Conservation (phyloP, 1,140 invertebrate species). For the Trichogramma pretiosum region DNA sequence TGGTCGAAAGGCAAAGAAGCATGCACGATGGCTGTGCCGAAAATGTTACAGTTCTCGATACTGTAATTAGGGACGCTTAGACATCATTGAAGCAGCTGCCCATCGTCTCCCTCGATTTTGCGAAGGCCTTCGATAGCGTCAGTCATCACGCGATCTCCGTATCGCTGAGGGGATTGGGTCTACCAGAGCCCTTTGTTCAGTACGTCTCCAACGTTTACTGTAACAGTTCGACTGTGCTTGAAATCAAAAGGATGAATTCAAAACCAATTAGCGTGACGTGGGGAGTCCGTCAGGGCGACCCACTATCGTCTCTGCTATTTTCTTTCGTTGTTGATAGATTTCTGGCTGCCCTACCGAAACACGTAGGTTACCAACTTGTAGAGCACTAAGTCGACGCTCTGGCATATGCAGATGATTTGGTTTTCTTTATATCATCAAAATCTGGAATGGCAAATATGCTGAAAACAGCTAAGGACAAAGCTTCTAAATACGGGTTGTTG, state of each 20-base stretch:
- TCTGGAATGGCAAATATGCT: constrained; percentile 16
- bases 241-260: neutral
- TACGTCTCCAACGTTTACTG: constrained; percentile 5
- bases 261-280: constrained; percentile 2
- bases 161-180: neutral
- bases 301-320: constrained; percentile 42
- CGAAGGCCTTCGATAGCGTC: constrained; percentile 16
- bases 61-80: constrained; percentile 4
- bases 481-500: constrained; percentile 20
- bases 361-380: constrained; percentile 23
- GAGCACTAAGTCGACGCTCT: neutral
- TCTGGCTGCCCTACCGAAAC: constrained; percentile 11
- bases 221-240: constrained; percentile 7
- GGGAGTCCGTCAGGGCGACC: constrained; percentile 48
- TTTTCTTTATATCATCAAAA: constrained; percentile 27
- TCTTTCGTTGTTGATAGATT: constrained; percentile 39
- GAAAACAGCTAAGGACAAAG: neutral
- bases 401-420: constrained; percentile 29
- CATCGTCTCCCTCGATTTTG: constrained; percentile 17
- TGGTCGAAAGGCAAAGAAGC: constrained; percentile 12
- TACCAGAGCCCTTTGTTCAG: constrained; percentile 2
- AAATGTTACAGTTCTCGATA: constrained; percentile 15
- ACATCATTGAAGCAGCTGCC: constrained; percentile 2
- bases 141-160: constrained; percentile 8
- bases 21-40: too few relatives aligned